Evolutionary conservation across 2,888 invertebrate genomes (phyloP).

Genomic region (Caenorhabditis sp.): DNA sequence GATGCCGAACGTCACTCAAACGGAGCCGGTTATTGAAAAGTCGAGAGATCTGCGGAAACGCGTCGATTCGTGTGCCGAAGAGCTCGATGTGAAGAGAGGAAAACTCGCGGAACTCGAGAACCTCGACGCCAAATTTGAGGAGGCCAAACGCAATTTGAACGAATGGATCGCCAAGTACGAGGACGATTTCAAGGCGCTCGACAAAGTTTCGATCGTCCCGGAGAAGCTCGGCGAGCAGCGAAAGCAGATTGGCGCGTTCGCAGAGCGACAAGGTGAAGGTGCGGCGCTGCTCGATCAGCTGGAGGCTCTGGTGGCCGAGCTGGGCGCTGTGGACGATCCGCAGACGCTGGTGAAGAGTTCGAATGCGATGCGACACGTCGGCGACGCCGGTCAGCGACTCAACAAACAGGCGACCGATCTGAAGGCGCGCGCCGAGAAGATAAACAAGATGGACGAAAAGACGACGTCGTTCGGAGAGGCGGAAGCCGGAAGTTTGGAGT

Average conservation of each 20-base stretch:
- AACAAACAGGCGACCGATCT: slow-evolving; percentile 52
- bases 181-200: slow-evolving; percentile 54
- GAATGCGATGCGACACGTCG: slow-evolving; percentile 40
- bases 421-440: slow-evolving; percentile 50
- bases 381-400: slow-evolving; percentile 33
- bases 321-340: slow-evolving; percentile 23
- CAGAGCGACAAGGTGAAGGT: slow-evolving; percentile 43
- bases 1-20: slow-evolving; percentile 62
- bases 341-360: slow-evolving; percentile 21
- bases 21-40: slow-evolving; percentile 40
- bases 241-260: slow-evolving; percentile 34
- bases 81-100: slow-evolving; percentile 49
- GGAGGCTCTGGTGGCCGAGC: slow-evolving; percentile 32
- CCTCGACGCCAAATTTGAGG: slow-evolving; percentile 52
- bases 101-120: slow-evolving; percentile 44
- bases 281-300: slow-evolving; percentile 50
- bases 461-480: slow-evolving; percentile 64
- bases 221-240: slow-evolving; percentile 54
- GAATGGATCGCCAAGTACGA: slow-evolving; percentile 49
- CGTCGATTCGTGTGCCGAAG: slow-evolving; percentile 43
- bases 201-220: slow-evolving; percentile 53
- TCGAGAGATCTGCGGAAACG: slow-evolving; percentile 35
- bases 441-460: slow-evolving; percentile 63
- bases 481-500: slow-evolving; percentile 63
- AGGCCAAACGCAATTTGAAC: slow-evolving; percentile 27